Percentiles rank a stretch among this genome's conserved stretches.
Evolutionary conservation across 1,140 invertebrate species (phyloP).

Genomic region (Hylaeus volcanicus): DNA sequence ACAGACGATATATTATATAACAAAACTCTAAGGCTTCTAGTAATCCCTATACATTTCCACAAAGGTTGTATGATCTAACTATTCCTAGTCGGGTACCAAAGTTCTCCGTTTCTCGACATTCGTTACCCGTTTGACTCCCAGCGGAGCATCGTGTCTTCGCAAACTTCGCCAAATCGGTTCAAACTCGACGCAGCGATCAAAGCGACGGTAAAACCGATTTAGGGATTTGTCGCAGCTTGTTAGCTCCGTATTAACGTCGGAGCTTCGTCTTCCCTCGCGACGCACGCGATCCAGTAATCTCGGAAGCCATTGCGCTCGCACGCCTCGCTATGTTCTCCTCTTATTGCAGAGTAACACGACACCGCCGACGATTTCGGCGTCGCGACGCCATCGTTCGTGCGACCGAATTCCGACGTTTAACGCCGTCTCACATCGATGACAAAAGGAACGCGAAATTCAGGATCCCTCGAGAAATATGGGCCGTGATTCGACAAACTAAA

Average conservation of each 20-base stretch:
- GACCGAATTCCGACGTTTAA: constrained; percentile 17
- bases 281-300: constrained; percentile 29
- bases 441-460: neutral
- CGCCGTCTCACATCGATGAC: constrained; percentile 34
- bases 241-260: constrained; percentile 34
- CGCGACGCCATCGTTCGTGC: constrained; percentile 17
- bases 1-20: too few species aligned
- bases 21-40: too few species aligned
- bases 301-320: constrained; percentile 5
- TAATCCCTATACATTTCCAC: too few species aligned
- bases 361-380: constrained; percentile 30
- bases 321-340: constrained; percentile 16
- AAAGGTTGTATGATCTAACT: too few species aligned
- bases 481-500: neutral
- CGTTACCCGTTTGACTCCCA: neutral
- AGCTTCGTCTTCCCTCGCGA: constrained; percentile 18
- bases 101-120: neutral
- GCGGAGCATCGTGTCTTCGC: neutral
- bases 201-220: constrained; percentile 9
- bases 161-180: too few species aligned
- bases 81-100: too few species aligned
- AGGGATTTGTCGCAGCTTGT: constrained; percentile 44
- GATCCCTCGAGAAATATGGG: neutral
- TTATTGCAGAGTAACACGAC: constrained; percentile 39
- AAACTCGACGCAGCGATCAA: neutral